phyloP scores from a whole-genome alignment of 1,140 invertebrate species.

The Thaumatotibia leucotreta region DNA sequence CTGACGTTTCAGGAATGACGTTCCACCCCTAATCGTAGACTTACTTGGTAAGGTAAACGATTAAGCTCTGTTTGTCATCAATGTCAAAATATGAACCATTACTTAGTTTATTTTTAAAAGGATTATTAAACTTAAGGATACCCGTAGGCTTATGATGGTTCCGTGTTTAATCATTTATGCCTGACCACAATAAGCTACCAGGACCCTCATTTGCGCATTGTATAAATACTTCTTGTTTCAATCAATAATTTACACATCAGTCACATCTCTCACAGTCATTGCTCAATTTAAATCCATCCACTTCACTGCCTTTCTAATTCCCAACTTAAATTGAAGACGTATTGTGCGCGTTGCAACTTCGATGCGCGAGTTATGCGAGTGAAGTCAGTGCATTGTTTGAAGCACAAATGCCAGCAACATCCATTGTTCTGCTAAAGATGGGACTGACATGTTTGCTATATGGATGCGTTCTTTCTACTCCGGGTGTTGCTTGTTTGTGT shows the following conservation, averaged over 20 bases:
- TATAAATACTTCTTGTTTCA: too few species aligned
- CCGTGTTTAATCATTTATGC: too few species aligned
- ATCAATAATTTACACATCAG: background rate
- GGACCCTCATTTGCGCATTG: too few species aligned
- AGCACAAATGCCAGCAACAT: slow-evolving; percentile 1
- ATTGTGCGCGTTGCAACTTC: background rate
- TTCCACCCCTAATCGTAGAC: too few species aligned
- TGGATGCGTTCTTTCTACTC: background rate
- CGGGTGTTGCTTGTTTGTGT: background rate
- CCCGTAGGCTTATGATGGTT: too few species aligned
- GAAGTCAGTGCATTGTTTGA: background rate
- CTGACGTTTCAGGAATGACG: too few species aligned
- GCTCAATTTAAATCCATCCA: background rate
- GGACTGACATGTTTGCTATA: slow-evolving; percentile 5
- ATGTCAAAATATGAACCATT: too few species aligned
- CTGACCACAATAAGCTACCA: too few species aligned
- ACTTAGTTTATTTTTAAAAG: too few species aligned
- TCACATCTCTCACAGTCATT: background rate
- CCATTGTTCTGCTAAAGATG: slow-evolving; percentile 5
- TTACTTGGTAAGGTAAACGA: too few species aligned
- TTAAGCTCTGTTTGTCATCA: too few species aligned
- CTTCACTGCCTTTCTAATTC: slow-evolving; percentile 1
- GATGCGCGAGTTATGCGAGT: background rate
- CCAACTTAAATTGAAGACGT: slow-evolving; percentile 1
- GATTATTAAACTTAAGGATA: too few species aligned